phyloP scores from a whole-genome alignment of 2,888 invertebrate genomes.

The Toxonevra muliebris region DNA sequence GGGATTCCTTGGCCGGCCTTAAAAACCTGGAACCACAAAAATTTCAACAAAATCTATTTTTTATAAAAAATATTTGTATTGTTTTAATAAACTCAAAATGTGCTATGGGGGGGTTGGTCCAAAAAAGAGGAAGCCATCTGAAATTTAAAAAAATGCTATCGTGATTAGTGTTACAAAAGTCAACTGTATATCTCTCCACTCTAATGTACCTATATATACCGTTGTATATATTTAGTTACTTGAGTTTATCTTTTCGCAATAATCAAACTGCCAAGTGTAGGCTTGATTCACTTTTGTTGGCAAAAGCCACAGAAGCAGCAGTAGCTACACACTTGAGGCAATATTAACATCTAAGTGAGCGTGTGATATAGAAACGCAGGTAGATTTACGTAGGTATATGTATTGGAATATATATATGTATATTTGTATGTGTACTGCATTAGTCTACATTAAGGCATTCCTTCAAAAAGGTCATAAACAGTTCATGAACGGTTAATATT shows the following conservation, averaged over 20 bases:
- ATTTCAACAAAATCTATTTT: too few relatives aligned
- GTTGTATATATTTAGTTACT: neutral
- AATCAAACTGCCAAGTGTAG: neutral
- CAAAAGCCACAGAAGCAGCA: neutral
- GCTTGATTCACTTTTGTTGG: neutral
- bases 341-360: neutral
- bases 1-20: too few relatives aligned
- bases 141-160: too few relatives aligned
- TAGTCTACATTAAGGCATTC: neutral
- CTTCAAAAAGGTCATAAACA: neutral
- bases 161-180: too few relatives aligned
- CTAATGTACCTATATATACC: neutral
- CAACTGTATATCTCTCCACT: too few relatives aligned
- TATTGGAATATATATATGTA: neutral
- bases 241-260: neutral
- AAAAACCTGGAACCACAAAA: too few relatives aligned
- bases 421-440: neutral
- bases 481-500: conserved; percentile 2
- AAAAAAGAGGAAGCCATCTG: too few relatives aligned
- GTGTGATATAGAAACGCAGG: neutral
- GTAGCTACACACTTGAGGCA: neutral
- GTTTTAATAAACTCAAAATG: too few relatives aligned
- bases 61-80: too few relatives aligned
- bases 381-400: neutral
- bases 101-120: too few relatives aligned